Conservation (phyloP, 1,140 invertebrate genomes). For the Chelonus insularis region DNA sequence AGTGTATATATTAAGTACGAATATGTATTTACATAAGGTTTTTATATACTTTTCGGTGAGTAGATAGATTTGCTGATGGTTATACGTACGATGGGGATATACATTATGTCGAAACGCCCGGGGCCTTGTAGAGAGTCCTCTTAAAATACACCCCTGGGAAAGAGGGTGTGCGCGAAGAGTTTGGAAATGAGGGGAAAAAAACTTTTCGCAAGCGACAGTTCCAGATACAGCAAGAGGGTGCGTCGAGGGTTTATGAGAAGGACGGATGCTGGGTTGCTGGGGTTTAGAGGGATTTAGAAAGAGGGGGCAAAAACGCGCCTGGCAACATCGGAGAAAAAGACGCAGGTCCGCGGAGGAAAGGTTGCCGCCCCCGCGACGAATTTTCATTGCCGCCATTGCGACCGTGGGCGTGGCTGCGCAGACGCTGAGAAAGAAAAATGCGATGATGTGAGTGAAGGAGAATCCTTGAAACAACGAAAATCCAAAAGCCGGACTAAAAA, state of each 20-base stretch:
- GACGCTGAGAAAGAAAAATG: slow-evolving; percentile 54
- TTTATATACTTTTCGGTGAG: slow-evolving; percentile 1
- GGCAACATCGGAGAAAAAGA: slow-evolving; percentile 30
- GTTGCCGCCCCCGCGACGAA: slow-evolving; percentile 44
- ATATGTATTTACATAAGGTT: slow-evolving; percentile 1
- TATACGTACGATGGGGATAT: neutral
- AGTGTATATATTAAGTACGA: neutral
- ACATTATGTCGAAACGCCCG: slow-evolving; percentile 25
- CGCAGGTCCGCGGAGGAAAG: slow-evolving; percentile 23
- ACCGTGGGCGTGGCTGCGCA: slow-evolving; percentile 54
- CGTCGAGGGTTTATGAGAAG: neutral
- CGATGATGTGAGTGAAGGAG: slow-evolving; percentile 20
- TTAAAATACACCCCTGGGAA: slow-evolving; percentile 49
- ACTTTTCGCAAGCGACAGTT: slow-evolving; percentile 19
- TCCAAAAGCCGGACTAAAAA: slow-evolving; percentile 12
- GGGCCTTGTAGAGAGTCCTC: slow-evolving; percentile 39
- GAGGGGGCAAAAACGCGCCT: slow-evolving; percentile 14
- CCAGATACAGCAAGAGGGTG: neutral
- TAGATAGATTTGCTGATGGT: slow-evolving; percentile 4
- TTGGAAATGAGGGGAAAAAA: slow-evolving; percentile 31
- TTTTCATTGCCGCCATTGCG: slow-evolving; percentile 52
- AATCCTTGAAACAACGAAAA: slow-evolving; percentile 6
- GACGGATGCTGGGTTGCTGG: slow-evolving; percentile 1
- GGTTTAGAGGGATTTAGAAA: slow-evolving; percentile 5
- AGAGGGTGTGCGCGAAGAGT: slow-evolving; percentile 24